Evolutionary conservation across 2,888 invertebrate species (phyloP), one percentile per base, ranked within the genome.

Genomic region (Lymantria monacha): DNA sequence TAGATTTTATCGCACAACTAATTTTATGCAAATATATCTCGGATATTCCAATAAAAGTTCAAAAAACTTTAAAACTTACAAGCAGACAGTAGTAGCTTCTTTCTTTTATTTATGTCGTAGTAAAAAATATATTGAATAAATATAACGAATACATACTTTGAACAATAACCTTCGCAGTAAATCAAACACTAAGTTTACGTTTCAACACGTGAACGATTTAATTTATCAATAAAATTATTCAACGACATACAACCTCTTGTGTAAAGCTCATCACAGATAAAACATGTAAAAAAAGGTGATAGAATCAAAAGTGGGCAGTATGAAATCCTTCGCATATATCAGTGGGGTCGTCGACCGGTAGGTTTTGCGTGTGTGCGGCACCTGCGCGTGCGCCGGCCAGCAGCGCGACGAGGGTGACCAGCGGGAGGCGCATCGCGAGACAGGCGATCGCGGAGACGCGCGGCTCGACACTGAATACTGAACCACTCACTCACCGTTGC

Each of bases 341-440:
- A 82, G 78, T 73, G 81, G 81, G 88, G 85, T 87, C 85, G 74
- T 67, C 70, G 88, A 81, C 87, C 88, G 80, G 68, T 54, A n/a
- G 66, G 67, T 74, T 82, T 83, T 77, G 85, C 83, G 76, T 77
- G 74, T 63, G 45, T 38, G 63, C 61, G 61, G 69, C 5, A 81
- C 81, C 80, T 77, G 81, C 70, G 74, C 66, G 61, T 51, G 66
- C 69, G 74, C 59, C 54, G 61, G 59, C 63, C 60, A 70, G 54
- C 51, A 75, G 66, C 63, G 68, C 70, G 66, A 60, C 56, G 71
- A 72, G 66, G 62, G 71, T 69, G 70, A 72, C 55, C 62, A 63
- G 63, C 70, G 59, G 60, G 62, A 51, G 53, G 65, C 57, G 49
- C 67, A 69, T 68, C 60, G 52, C 62, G 58, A 60, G 56, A 55